Conservation (phyloP, 1,140 invertebrate genomes). For the Drosophila takahashii region DNA sequence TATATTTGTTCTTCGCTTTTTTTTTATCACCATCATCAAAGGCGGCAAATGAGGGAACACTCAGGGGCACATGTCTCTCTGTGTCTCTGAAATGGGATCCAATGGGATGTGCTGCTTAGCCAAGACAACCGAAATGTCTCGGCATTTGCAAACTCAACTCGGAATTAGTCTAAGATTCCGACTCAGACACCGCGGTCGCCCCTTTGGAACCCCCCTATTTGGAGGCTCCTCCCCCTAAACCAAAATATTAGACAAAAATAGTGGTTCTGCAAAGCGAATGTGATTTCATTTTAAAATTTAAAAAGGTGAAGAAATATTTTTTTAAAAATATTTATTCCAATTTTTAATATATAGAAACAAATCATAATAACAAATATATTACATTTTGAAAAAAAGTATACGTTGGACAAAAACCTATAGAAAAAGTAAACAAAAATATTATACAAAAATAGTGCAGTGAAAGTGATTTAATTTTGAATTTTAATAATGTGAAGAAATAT, state of each 20-base stretch:
- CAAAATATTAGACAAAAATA: not conserved
- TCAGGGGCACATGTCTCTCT: constrained; percentile 29
- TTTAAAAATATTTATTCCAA: too few species aligned
- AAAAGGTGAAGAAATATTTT: too few species aligned
- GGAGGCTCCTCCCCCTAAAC: constrained; percentile 12
- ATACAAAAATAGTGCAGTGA: too few species aligned
- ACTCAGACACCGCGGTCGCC: constrained; percentile 38
- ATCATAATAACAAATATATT: too few species aligned
- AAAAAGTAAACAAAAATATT: too few species aligned
- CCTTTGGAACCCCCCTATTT: constrained; percentile 7
- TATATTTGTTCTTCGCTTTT: not conserved
- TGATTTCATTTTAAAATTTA: not conserved
- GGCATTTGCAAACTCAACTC: constrained; percentile 10
- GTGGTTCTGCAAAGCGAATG: not conserved
- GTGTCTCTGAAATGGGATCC: constrained; percentile 37
- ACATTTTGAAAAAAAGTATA: too few species aligned
- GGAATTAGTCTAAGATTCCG: constrained; percentile 44
- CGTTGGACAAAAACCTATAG: too few species aligned
- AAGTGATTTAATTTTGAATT: too few species aligned
- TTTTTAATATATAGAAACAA: too few species aligned
- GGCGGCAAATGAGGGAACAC: constrained; percentile 16
- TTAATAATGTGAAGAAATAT: too few species aligned
- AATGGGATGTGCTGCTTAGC: constrained; percentile 44
- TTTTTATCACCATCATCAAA: constrained; percentile 46
- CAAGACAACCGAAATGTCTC: constrained; percentile 26